Conservation (phyloP, 2,113 vertebrate species). For the Pangasianodon hypophthalmus region DNA sequence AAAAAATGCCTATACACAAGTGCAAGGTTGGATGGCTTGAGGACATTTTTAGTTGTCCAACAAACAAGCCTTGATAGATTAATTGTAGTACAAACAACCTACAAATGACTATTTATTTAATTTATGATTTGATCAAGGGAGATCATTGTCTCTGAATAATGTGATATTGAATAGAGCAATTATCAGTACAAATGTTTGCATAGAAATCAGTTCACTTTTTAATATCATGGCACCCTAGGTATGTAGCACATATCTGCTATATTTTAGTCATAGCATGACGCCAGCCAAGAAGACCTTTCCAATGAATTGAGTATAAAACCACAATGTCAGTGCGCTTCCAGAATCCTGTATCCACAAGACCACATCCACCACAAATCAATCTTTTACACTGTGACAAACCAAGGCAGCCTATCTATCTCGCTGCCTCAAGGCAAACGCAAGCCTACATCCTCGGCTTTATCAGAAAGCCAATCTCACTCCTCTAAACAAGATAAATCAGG, state of each 20-base stretch:
- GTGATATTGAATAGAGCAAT: not conserved
- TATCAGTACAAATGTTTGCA: not conserved
- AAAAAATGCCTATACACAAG: not conserved
- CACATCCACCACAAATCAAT: slow-evolving; percentile 53
- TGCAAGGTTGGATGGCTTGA: not conserved
- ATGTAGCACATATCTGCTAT: not conserved
- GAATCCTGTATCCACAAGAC: slow-evolving; percentile 43
- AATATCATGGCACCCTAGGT: not conserved
- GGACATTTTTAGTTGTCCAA: not conserved
- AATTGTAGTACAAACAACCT: not conserved
- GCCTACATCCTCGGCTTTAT: slow-evolving; percentile 53
- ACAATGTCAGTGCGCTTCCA: slow-evolving; percentile 40
- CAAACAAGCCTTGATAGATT: not conserved
- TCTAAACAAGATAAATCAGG: slow-evolving; percentile 59
- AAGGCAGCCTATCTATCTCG: slow-evolving; percentile 55
- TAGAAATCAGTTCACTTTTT: not conserved
- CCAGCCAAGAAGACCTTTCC: slow-evolving; percentile 21
- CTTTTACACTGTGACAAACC: slow-evolving; percentile 46
- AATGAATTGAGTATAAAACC: slow-evolving; percentile 39
- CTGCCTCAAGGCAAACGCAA: slow-evolving; percentile 50
- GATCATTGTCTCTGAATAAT: not conserved
- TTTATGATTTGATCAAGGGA: not conserved
- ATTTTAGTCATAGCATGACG: not conserved
- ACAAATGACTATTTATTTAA: not conserved
- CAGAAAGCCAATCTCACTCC: slow-evolving; percentile 51